Conservation (phyloP, 2,113 vertebrate species). For the Eira barbara region DNA sequence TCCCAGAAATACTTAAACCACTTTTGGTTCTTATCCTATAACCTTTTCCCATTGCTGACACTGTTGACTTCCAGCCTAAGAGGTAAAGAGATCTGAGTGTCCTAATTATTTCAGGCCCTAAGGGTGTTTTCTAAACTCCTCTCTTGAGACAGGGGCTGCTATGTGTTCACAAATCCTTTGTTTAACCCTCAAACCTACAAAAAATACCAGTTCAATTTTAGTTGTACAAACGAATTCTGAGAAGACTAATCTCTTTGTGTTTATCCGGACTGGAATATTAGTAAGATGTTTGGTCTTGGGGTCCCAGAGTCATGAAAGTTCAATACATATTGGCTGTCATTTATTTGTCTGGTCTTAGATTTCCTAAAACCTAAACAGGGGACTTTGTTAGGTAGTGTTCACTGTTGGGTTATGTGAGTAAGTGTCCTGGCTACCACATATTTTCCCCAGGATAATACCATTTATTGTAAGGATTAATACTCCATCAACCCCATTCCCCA, state of each 20-base stretch:
- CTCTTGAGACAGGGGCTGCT: neutral
- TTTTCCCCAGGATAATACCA: neutral
- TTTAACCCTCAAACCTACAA: neutral
- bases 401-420: neutral
- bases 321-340: neutral
- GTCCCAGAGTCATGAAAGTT: neutral
- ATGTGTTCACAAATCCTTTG: neutral
- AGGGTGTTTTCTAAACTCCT: neutral
- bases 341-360: neutral
- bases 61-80: neutral
- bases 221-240: neutral
- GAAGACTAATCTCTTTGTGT: neutral
- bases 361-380: neutral
- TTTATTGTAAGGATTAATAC: neutral
- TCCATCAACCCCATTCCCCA: neutral
- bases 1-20: neutral
- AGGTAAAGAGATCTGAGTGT: neutral
- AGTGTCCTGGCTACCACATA: neutral
- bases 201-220: neutral
- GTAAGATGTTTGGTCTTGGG: neutral
- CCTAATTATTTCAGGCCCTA: neutral
- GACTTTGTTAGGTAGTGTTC: neutral
- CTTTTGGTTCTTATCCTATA: neutral
- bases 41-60: neutral
- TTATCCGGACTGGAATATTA: no score